phyloP scores from a whole-genome alignment of 2,113 vertebrate species.

The Psephotus haematonotus region DNA sequence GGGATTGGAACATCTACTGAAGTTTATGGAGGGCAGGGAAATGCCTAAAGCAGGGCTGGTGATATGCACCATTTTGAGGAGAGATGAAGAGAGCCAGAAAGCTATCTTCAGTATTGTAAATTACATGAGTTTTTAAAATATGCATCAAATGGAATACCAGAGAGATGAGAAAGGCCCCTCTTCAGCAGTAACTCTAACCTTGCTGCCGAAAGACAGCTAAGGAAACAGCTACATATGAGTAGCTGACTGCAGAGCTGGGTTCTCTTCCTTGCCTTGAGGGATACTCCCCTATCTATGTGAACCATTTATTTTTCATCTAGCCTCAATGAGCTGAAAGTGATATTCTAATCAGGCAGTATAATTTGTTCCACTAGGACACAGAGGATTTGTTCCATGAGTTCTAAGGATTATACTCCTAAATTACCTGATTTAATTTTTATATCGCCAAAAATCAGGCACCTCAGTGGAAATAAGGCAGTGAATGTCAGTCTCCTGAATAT shows the following conservation, averaged over 20 bases:
- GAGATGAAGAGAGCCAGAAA: neutral
- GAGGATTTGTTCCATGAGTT: neutral
- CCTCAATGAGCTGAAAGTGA: neutral
- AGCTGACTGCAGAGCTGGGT: neutral
- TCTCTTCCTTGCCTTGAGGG: neutral
- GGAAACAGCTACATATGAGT: neutral
- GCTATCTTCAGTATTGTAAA: neutral
- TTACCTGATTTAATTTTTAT: neutral
- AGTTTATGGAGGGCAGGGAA: neutral
- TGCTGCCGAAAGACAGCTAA: neutral
- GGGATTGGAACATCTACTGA: neutral
- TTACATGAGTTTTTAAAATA: conserved; percentile 13
- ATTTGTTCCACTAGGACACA: conserved; percentile 9
- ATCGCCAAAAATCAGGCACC: neutral
- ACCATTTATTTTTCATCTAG: conserved; percentile 8
- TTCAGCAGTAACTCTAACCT: neutral
- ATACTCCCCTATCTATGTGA: neutral
- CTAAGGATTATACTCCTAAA: neutral
- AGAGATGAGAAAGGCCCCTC: neutral
- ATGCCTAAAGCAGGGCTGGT: neutral
- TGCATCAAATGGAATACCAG: neutral
- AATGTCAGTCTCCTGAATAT: neutral
- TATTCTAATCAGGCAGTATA: neutral
- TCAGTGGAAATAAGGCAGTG: neutral
- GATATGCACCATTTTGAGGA: neutral